Percentiles rank a stretch among this genome's conserved stretches.
These are phyloP conservation scores for Pterophyllum scalare DNA, from an alignment of 2,113 vertebrate species.

Conservation along the genomic window DNA sequence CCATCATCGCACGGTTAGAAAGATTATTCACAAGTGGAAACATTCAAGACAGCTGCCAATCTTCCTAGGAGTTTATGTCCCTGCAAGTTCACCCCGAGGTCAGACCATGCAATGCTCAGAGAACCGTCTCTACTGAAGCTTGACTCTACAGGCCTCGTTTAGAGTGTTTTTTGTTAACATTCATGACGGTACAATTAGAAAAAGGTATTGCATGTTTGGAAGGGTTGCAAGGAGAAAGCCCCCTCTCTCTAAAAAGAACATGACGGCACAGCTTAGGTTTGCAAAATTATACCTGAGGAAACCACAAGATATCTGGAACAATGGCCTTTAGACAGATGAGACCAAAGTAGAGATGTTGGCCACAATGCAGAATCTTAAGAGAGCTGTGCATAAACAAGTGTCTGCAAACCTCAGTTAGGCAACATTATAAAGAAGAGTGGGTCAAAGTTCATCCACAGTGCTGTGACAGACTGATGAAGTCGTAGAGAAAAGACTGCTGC, in stretches of 20 bases:
- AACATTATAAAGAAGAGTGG: neutral
- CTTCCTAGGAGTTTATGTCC: neutral
- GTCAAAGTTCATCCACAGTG: neutral
- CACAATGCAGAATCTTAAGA: neutral
- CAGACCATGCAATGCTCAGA: neutral
- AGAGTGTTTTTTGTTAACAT: neutral
- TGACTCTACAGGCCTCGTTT: neutral
- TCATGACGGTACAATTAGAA: neutral
- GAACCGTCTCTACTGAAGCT: neutral
- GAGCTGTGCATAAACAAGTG: neutral
- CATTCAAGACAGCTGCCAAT: neutral
- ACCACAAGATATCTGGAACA: neutral
- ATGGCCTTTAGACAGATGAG: too few relatives aligned
- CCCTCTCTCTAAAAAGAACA: neutral
- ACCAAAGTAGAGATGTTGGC: neutral
- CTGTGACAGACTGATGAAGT: neutral
- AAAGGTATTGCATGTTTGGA: neutral
- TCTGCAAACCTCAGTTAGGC: neutral
- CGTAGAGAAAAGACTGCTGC: neutral
- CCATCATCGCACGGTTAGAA: neutral
- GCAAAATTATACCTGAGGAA: neutral
- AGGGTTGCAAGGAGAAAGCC: neutral
- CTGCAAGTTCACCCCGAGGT: neutral
- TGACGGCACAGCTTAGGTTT: neutral
- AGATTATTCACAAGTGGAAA: neutral